phyloP scores from a whole-genome alignment of 2,113 vertebrate genomes.

The Amblyornis subalaris region DNA sequence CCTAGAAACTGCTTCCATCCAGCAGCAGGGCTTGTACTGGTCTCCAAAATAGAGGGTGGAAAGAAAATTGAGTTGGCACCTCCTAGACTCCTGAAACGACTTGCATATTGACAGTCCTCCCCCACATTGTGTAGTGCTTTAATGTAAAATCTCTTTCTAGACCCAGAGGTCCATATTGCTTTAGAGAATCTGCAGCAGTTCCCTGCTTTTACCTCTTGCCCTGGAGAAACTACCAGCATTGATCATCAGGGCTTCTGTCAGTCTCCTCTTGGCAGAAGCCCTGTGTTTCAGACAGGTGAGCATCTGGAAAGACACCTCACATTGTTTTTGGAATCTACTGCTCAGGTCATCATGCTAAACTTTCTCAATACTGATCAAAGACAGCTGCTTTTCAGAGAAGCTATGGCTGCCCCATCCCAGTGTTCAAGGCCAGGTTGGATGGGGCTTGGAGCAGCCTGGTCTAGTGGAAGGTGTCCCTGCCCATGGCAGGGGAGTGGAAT shows the following conservation, averaged over 20 bases:
- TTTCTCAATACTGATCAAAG: not conserved
- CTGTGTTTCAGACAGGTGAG: slow-evolving; percentile 71
- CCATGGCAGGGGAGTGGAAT: not conserved
- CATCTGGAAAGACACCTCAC: not conserved
- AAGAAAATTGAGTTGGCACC: slow-evolving; percentile 15
- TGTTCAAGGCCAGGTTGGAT: not conserved
- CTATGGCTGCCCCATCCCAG: not conserved
- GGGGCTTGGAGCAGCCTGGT: not conserved
- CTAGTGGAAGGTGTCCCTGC: not conserved
- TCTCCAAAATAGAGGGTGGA: not conserved
- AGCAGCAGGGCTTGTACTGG: not conserved
- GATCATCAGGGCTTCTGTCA: slow-evolving; percentile 69
- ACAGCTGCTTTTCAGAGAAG: not conserved
- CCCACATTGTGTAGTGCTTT: not conserved
- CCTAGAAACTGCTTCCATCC: not conserved
- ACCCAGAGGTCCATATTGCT: slow-evolving; percentile 94
- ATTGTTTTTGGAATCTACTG: not conserved
- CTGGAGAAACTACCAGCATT: slow-evolving; percentile 66
- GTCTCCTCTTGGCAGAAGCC: slow-evolving; percentile 71
- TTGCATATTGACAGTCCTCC: slow-evolving; percentile 17
- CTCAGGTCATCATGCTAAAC: not conserved
- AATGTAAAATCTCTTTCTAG: slow-evolving; percentile 68
- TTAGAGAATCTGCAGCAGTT: slow-evolving; percentile 98
- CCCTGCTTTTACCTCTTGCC: slow-evolving; percentile 86
- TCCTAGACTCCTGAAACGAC: slow-evolving; percentile 7